Conservation (phyloP, 2,888 invertebrate genomes). For the Drosophila meridionalis region DNA sequence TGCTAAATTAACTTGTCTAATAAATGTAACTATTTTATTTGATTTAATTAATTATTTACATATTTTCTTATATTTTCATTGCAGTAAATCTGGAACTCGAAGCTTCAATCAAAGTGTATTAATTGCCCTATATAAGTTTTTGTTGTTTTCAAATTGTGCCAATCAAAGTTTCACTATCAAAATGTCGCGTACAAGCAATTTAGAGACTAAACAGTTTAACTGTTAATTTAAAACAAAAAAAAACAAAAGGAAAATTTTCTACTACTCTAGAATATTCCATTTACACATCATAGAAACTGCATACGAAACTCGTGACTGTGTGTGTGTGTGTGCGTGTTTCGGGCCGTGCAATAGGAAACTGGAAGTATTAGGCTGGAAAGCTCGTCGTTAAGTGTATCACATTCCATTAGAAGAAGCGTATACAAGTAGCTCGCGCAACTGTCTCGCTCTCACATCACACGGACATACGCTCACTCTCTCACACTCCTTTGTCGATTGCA, state of each 20-base stretch:
- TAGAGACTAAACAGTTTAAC: constrained; percentile 83
- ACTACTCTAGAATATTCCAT: background rate
- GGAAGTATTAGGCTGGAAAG: constrained; percentile 24
- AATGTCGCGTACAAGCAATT: constrained; percentile 81
- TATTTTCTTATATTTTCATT: constrained; percentile 45
- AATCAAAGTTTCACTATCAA: constrained; percentile 31
- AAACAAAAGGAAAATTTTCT: background rate
- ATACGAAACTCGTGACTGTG: constrained; percentile 16
- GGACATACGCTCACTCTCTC: background rate
- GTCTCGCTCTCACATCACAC: background rate
- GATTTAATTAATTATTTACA: background rate
- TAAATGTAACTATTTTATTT: background rate
- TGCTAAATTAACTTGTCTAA: no score
- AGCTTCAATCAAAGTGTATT: constrained; percentile 31
- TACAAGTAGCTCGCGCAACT: background rate
- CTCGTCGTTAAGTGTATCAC: constrained; percentile 2
- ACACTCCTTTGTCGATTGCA: constrained; percentile 34
- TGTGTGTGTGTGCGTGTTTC: constrained; percentile 1
- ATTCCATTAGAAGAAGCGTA: constrained; percentile 14
- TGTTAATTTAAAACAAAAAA: constrained; percentile 36
- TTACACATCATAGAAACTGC: constrained; percentile 7
- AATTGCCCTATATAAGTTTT: constrained; percentile 2
- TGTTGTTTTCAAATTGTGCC: constrained; percentile 20
- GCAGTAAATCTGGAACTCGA: constrained; percentile 39
- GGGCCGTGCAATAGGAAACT: constrained; percentile 44